These are phyloP conservation scores for Albula glossodonta DNA, from an alignment of 2,113 vertebrate species.

Conservation along the genomic window DNA sequence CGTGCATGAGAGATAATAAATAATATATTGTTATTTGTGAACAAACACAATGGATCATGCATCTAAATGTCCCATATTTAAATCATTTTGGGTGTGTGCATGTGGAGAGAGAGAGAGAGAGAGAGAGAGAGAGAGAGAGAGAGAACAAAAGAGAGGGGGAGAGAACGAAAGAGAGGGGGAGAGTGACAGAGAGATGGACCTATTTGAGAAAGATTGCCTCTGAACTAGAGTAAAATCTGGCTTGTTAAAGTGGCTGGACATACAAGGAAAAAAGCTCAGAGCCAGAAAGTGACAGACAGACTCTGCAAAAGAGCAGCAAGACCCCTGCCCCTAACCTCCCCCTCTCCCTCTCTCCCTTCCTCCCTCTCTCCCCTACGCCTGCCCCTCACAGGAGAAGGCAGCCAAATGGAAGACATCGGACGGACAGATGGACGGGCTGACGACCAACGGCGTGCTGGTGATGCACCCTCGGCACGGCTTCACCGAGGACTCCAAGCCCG, in stretches of 20 bases:
- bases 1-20: too few relatives aligned
- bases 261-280: background rate
- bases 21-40: too few relatives aligned
- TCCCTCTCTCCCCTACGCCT: background rate
- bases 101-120: background rate
- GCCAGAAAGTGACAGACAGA: background rate
- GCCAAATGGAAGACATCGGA: constrained; percentile 96
- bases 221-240: too few relatives aligned
- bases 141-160: too few relatives aligned
- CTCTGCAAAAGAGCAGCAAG: too few relatives aligned
- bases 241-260: too few relatives aligned
- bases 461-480: constrained; percentile 96
- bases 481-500: constrained; percentile 93
- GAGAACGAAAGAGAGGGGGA: too few relatives aligned
- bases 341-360: background rate
- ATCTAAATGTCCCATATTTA: too few relatives aligned
- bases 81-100: too few relatives aligned
- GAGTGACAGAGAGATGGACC: too few relatives aligned
- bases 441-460: constrained; percentile 96
- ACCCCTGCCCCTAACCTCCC: background rate
- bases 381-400: constrained; percentile 85
- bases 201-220: too few relatives aligned
- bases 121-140: background rate
- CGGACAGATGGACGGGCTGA: constrained; percentile 96
- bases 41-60: too few relatives aligned